A percentile compares a stretch with the other conserved stretches of the same genome.
phyloP scores from a whole-genome alignment of 2,888 invertebrate genomes.

The Orchesella flavescens region DNA sequence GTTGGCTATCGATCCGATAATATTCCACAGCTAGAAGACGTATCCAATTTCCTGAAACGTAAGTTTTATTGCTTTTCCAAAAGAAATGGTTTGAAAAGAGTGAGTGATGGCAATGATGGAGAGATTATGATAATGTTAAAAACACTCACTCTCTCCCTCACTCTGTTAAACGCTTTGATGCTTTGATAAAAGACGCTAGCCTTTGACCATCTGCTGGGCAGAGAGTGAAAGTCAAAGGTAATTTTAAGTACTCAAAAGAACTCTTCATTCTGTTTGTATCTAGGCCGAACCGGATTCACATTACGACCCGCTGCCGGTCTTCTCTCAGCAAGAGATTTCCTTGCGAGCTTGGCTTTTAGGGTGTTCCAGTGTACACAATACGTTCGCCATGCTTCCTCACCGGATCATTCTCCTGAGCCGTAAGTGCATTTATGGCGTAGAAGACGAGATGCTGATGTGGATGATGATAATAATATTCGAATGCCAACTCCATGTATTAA shows the following conservation, averaged over 20 bases:
- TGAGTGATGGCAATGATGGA: neutral
- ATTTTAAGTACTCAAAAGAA: no score
- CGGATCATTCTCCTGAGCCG: conserved; percentile 99
- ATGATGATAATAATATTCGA: conserved; percentile 13
- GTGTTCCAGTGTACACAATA: conserved; percentile 99
- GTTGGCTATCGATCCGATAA: conserved; percentile 89
- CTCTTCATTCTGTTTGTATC: conserved; percentile 3
- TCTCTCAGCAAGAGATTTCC: conserved; percentile 96
- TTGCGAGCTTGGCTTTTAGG: conserved; percentile 97
- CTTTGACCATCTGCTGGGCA: conserved; percentile 13
- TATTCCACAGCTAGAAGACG: conserved; percentile 96
- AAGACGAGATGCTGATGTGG: no score
- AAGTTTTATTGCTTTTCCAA: conserved; percentile 66
- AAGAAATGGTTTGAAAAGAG: neutral
- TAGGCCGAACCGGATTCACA: conserved; percentile 89
- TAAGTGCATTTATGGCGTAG: conserved; percentile 79
- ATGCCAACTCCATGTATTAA: neutral
- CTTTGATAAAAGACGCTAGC: neutral
- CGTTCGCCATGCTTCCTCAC: conserved; percentile 96
- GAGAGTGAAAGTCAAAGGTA: conserved; percentile 8
- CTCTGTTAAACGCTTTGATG: neutral
- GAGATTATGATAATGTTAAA: neutral
- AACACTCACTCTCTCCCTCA: neutral
- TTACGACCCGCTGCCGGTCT: conserved; percentile 98
- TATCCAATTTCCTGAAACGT: conserved; percentile 92